A percentile compares a stretch with the other conserved stretches of the same genome.
Conservation (phyloP, 53 echinoderm and acorn worm genomes). For the Henricia sp. region DNA sequence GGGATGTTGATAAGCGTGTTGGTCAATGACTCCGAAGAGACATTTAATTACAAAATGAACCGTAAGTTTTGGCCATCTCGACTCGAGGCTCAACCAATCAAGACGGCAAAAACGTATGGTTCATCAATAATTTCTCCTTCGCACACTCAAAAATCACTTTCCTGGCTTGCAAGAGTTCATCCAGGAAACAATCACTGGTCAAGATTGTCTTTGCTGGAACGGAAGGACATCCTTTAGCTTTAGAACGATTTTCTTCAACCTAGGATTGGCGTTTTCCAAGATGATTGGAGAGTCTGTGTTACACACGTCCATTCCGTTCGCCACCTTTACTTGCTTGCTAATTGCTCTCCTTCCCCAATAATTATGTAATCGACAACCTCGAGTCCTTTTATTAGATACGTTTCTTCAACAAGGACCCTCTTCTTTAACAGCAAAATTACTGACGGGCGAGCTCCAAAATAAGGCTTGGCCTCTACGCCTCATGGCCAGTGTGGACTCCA, state of each 20-base stretch:
- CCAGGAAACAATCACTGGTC: neutral
- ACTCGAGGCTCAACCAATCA: neutral
- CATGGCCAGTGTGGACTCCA: too few relatives aligned
- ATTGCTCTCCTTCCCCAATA: too few relatives aligned
- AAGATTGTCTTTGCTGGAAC: conserved; percentile 25
- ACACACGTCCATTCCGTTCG: conserved; percentile 17
- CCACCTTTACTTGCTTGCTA: conserved; percentile 32
- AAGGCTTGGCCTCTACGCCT: too few relatives aligned
- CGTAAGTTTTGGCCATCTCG: too few relatives aligned
- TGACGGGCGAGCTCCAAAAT: too few relatives aligned
- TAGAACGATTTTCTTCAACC: neutral
- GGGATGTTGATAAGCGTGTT: conserved; percentile 2
- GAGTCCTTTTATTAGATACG: too few relatives aligned
- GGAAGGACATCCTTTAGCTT: conserved; percentile 16
- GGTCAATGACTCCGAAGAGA: neutral
- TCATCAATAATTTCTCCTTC: neutral
- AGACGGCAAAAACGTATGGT: too few relatives aligned
- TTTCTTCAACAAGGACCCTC: too few relatives aligned
- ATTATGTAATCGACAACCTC: too few relatives aligned
- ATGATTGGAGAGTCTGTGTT: conserved; percentile 23
- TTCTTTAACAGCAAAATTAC: too few relatives aligned
- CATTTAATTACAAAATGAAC: too few relatives aligned
- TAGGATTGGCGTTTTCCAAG: conserved; percentile 18
- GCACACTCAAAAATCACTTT: conserved; percentile 39
- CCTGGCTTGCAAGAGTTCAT: conserved; percentile 40